Percentiles rank a stretch among this genome's conserved stretches.
phyloP scores from a whole-genome alignment of 2,888 invertebrate genomes.

The Thera britannica region DNA sequence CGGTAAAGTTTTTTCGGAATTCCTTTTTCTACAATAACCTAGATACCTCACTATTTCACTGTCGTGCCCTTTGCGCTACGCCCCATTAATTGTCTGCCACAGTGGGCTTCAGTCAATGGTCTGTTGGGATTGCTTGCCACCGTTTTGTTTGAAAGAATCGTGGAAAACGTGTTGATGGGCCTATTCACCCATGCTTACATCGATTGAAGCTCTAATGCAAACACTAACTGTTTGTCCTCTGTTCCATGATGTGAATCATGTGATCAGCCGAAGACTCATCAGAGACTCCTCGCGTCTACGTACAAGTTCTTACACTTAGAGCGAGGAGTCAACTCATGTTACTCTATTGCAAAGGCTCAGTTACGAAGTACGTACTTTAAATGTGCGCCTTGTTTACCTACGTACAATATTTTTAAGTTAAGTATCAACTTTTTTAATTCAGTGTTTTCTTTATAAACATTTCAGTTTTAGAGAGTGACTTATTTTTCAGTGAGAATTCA shows the following conservation, averaged over 20 bases:
- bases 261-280: too few relatives aligned
- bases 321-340: too few relatives aligned
- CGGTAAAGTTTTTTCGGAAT: neutral
- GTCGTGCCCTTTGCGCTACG: slow-evolving; percentile 55
- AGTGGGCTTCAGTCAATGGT: slow-evolving; percentile 49
- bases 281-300: too few relatives aligned
- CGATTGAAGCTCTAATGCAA: slow-evolving; percentile 11
- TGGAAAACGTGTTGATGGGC: slow-evolving; percentile 34
- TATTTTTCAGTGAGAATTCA: too few relatives aligned
- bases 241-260: neutral
- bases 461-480: neutral
- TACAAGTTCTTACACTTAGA: too few relatives aligned
- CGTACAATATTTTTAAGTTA: too few relatives aligned
- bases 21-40: neutral
- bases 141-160: slow-evolving; percentile 36
- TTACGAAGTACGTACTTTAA: too few relatives aligned
- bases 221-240: slow-evolving; percentile 14
- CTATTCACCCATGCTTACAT: slow-evolving; percentile 21
- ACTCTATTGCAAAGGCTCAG: too few relatives aligned
- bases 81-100: slow-evolving; percentile 50
- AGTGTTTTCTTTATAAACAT: too few relatives aligned
- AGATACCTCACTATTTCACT: slow-evolving; percentile 47
- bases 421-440: too few relatives aligned
- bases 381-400: too few relatives aligned
- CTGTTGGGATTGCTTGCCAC: slow-evolving; percentile 29